Conservation (phyloP, 1,140 invertebrate species). For the Trichonephila inaurata region DNA sequence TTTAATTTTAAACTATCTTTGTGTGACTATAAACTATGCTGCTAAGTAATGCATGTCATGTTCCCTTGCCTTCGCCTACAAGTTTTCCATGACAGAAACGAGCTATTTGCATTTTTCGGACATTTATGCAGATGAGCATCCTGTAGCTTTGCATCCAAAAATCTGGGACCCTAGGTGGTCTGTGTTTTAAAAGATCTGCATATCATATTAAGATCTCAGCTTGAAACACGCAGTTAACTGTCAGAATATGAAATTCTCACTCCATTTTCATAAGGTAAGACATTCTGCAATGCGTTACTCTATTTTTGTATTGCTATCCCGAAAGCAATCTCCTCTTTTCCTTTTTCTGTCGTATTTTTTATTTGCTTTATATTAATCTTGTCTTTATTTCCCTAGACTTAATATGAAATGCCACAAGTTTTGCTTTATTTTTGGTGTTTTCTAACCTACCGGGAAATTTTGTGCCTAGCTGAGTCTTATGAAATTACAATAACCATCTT, state of each 20-base stretch:
- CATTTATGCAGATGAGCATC: conserved; percentile 46
- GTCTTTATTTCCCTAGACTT: neutral
- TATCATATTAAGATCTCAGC: conserved; percentile 44
- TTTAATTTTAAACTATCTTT: conserved; percentile 42
- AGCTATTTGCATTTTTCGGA: conserved; percentile 54
- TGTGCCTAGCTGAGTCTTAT: neutral
- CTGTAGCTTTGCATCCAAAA: neutral
- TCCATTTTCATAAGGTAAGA: conserved; percentile 17
- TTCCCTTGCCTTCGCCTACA: conserved; percentile 34
- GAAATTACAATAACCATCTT: neutral
- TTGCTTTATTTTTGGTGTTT: neutral
- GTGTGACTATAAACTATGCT: conserved; percentile 15
- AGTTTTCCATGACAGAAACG: conserved; percentile 2
- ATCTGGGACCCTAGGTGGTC: neutral
- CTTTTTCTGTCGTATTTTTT: neutral
- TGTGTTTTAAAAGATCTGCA: conserved; percentile 50
- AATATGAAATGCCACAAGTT: neutral
- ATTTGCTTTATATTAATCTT: neutral
- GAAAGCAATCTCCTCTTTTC: neutral
- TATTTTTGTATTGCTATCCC: neutral
- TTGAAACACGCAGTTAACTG: conserved; percentile 27
- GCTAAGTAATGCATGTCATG: conserved; percentile 21
- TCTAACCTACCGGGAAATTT: neutral
- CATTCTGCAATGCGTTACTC: neutral
- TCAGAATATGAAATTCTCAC: conserved; percentile 26